Conservation (phyloP, 1,140 invertebrate species). For the Platorchestia sp. region DNA sequence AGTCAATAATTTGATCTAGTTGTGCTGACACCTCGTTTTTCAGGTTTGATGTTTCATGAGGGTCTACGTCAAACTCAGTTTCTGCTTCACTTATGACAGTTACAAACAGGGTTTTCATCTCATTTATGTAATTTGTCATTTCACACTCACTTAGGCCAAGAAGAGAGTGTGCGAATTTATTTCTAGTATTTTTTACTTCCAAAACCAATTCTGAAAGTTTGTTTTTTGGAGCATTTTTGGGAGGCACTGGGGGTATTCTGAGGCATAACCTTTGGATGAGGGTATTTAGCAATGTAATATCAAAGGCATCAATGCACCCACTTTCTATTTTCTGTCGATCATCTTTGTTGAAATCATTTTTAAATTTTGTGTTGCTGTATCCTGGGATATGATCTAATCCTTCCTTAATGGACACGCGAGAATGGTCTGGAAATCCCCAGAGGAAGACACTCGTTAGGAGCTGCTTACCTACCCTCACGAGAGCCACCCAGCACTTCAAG, state of each 20-base stretch:
- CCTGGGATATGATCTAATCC: neutral
- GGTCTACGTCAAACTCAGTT: constrained; percentile 11
- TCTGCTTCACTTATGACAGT: neutral
- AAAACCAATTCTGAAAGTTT: constrained; percentile 27
- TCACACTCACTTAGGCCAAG: neutral
- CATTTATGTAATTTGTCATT: constrained; percentile 28
- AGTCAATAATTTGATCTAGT: neutral
- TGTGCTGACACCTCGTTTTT: neutral
- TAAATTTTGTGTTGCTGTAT: constrained; percentile 24
- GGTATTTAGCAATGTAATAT: constrained; percentile 11
- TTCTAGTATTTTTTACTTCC: constrained; percentile 21
- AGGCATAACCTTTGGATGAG: constrained; percentile 30
- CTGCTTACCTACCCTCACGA: constrained; percentile 19
- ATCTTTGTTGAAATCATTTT: constrained; percentile 50
- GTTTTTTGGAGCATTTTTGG: neutral
- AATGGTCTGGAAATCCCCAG: constrained; percentile 16
- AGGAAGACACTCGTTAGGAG: neutral
- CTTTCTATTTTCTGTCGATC: constrained; percentile 20
- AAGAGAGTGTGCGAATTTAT: constrained; percentile 23
- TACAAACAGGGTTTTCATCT: constrained; percentile 22
- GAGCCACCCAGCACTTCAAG: constrained; percentile 41
- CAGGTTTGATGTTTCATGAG: neutral
- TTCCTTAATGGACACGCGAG: neutral
- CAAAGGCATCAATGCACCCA: neutral
- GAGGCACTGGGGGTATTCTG: neutral